Evolutionary conservation across 2,888 invertebrate species (phyloP).

Genomic region (Portevinia maculata): DNA sequence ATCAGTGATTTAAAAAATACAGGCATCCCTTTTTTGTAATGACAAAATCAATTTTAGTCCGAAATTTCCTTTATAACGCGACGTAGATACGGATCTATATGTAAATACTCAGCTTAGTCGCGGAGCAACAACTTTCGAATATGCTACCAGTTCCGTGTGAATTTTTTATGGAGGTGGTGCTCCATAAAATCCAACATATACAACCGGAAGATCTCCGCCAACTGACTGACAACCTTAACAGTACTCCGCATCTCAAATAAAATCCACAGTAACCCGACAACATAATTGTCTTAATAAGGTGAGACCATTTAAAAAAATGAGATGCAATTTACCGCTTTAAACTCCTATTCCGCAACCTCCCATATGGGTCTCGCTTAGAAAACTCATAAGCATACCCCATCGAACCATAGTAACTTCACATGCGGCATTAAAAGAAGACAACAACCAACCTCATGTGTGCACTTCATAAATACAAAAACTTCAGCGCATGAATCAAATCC

Average conservation of each 20-base stretch:
- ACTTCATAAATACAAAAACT: slow-evolving; percentile 64
- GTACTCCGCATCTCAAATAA: not conserved
- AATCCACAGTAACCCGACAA: not conserved
- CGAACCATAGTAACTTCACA: slow-evolving; percentile 39
- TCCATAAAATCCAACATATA: too few relatives aligned
- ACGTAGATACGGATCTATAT: too few relatives aligned
- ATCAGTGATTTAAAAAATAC: too few relatives aligned
- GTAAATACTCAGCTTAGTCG: too few relatives aligned
- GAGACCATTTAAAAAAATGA: slow-evolving; percentile 38
- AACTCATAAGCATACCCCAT: slow-evolving; percentile 45
- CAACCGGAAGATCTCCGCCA: not conserved
- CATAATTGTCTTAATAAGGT: slow-evolving; percentile 41
- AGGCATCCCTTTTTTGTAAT: too few relatives aligned
- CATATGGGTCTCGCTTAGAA: slow-evolving; percentile 1
- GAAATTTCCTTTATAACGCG: too few relatives aligned
- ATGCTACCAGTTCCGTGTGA: too few relatives aligned
- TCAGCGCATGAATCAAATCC: slow-evolving; percentile 57
- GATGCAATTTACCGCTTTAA: slow-evolving; percentile 61
- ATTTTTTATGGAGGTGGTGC: too few relatives aligned
- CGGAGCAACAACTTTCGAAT: too few relatives aligned
- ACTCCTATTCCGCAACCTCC: slow-evolving; percentile 45
- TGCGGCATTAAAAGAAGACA: slow-evolving; percentile 5
- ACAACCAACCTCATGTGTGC: slow-evolving; percentile 59
- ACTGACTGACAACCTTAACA: slow-evolving; percentile 22
- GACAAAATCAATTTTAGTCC: too few relatives aligned